Evolutionary conservation across 2,797 vertebrate genomes (phyloP), one percentile per base, ranked within the genome.

Genomic region (Coreius guichenoti): DNA sequence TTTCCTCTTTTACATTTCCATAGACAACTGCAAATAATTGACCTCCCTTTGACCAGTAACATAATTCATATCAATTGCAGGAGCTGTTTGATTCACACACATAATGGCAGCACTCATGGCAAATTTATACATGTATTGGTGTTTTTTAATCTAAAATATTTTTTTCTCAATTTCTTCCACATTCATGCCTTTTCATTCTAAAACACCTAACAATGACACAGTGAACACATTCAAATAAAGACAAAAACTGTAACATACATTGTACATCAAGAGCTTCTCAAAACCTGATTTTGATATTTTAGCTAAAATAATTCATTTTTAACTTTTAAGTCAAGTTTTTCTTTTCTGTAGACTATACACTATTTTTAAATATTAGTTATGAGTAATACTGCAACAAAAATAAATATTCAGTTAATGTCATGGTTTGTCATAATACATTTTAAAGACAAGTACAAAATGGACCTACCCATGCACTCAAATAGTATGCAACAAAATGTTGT

Each of bases 351-450:
- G 92, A 95, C 93, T 95, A 94, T 95, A 95, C 94, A 96, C 93
- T 92, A 85, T 93, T 93, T 68, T 84, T 67, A 29, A 94, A 94
- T 94, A 94, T 94, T 91, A 95, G 92, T 94, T 94, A 94, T 94
- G 95, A 96, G 95, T 95, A 93, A 91, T 91, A 95, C 94, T 96
- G 96, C 93, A 94, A 96, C 95, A 96, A 96, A 98, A 95, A 97
- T 97, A 98, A 98, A 97, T 98, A 97, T 94, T 96, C 97, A 94
- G 95, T 95, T 96, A 95, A 97, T 97, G 96, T 96, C 94, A 94
- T 94, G 95, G 94, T 94, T 94, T 86, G 77, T 82, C 72, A 47
- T 45, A 78, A 54, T 93, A 93, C 93, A 94, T 79, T 80, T 84
- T 76, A 73, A 47, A 80, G 79, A 82, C 75, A 74, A 84, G 77